Evolutionary conservation across 2,113 vertebrate species (phyloP).

Genomic region (Gasterosteus nipponicus): DNA sequence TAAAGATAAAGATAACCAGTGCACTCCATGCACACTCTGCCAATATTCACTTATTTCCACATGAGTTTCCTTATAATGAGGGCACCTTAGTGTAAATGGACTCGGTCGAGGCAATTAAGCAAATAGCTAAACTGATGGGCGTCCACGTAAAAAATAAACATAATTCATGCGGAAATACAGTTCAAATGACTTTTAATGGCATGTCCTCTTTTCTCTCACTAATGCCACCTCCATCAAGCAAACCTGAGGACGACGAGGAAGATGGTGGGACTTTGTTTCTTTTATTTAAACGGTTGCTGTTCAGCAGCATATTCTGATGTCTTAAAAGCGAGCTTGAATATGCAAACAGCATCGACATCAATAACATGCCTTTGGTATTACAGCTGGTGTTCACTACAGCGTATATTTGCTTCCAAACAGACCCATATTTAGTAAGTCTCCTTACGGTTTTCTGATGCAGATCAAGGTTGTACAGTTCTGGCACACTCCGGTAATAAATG

Average conservation of each 20-base stretch:
- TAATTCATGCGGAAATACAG: slow-evolving; percentile 4
- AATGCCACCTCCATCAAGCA: not conserved
- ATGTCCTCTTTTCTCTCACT: not conserved
- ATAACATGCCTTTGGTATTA: not conserved
- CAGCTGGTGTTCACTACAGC: not conserved
- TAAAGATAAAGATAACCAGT: slow-evolving; percentile 24
- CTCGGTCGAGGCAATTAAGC: slow-evolving; percentile 3
- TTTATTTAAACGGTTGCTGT: not conserved
- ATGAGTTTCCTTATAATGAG: slow-evolving; percentile 12
- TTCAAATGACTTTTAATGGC: not conserved
- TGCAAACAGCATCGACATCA: not conserved
- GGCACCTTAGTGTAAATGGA: slow-evolving; percentile 28
- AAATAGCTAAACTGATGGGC: slow-evolving; percentile 5
- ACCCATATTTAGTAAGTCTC: slow-evolving; percentile 16
- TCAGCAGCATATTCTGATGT: not conserved
- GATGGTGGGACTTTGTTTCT: not conserved
- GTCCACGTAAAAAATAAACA: slow-evolving; percentile 15
- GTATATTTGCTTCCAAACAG: not conserved
- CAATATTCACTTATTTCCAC: slow-evolving; percentile 37
- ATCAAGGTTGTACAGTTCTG: slow-evolving; percentile 17
- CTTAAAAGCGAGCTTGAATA: not conserved
- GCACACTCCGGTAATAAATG: not conserved
- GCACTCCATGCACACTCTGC: slow-evolving; percentile 28
- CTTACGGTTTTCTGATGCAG: slow-evolving; percentile 1
- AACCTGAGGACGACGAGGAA: not conserved